Percentiles rank a stretch among this genome's conserved stretches.
These are phyloP conservation scores for Lordiphosa stackelbergi DNA, from an alignment of 1,140 invertebrate species.

Conservation along the genomic window DNA sequence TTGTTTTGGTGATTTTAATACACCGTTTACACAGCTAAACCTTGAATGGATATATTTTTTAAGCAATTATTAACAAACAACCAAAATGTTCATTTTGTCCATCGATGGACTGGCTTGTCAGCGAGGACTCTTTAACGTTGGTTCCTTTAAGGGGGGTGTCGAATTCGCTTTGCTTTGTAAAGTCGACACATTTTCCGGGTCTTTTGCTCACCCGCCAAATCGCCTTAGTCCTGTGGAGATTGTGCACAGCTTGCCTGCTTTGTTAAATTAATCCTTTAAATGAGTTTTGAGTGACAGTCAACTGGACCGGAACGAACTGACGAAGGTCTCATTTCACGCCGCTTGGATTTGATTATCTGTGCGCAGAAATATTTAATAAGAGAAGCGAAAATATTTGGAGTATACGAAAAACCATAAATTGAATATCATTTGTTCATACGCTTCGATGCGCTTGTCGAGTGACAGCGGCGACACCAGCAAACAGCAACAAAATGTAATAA, in stretches of 20 bases:
- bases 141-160: no score
- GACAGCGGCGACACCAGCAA: conserved; percentile 37
- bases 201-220: conserved; percentile 3
- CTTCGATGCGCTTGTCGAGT: conserved; percentile 62
- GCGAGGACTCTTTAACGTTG: no score
- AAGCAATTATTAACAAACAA: no score
- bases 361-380: conserved; percentile 3
- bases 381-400: conserved; percentile 11
- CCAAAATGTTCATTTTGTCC: no score
- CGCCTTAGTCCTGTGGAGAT: conserved; percentile 27
- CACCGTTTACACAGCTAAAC: no score
- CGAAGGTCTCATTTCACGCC: conserved; percentile 35
- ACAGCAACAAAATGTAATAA: conserved; percentile 59
- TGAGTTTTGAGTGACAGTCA: conserved; percentile 54
- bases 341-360: conserved; percentile 38
- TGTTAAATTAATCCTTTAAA: conserved; percentile 64
- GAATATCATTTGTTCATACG: conserved; percentile 73
- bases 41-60: no score
- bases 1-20: no score
- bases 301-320: conserved; percentile 7
- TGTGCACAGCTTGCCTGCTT: conserved; percentile 20
- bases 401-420: conserved; percentile 62
- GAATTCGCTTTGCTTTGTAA: no score
- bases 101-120: no score
- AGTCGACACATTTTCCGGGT: no score